Evolutionary conservation across 2,888 invertebrate species (phyloP).

Genomic region (Theretra japonica): DNA sequence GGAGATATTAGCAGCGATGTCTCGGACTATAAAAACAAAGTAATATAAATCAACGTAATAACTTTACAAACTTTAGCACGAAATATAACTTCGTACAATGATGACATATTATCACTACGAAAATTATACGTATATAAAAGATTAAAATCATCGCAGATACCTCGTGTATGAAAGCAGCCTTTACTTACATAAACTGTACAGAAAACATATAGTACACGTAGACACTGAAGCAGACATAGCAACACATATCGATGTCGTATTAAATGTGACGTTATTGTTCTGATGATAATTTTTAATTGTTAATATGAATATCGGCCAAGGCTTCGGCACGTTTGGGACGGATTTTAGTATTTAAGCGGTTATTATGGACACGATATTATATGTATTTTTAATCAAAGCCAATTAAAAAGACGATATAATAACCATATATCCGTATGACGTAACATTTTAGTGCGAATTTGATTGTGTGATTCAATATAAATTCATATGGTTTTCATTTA

Average conservation of each 20-base stretch:
- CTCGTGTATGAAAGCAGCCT: background rate
- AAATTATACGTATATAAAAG: no score
- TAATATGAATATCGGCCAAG: conserved; percentile 35
- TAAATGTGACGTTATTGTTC: conserved; percentile 33
- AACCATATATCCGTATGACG: no score
- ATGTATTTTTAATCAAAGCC: conserved; percentile 9
- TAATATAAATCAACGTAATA: no score
- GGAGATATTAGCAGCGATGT: no score
- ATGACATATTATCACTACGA: no score
- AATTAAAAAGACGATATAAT: background rate
- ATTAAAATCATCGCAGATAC: background rate
- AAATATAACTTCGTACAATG: no score
- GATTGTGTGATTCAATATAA: no score
- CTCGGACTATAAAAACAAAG: no score
- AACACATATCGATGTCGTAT: conserved; percentile 37
- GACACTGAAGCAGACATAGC: conserved; percentile 36
- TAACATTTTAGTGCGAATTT: no score
- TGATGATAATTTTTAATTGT: conserved; percentile 34
- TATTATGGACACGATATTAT: conserved; percentile 1
- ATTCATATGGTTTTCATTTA: no score
- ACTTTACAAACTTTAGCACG: no score
- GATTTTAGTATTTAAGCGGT: conserved; percentile 16
- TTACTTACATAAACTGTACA: conserved; percentile 31
- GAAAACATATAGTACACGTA: conserved; percentile 35
- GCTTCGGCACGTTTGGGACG: conserved; percentile 32